Evolutionary conservation across 1,140 invertebrate species (phyloP).

Genomic region (Chironomus tepperi): DNA sequence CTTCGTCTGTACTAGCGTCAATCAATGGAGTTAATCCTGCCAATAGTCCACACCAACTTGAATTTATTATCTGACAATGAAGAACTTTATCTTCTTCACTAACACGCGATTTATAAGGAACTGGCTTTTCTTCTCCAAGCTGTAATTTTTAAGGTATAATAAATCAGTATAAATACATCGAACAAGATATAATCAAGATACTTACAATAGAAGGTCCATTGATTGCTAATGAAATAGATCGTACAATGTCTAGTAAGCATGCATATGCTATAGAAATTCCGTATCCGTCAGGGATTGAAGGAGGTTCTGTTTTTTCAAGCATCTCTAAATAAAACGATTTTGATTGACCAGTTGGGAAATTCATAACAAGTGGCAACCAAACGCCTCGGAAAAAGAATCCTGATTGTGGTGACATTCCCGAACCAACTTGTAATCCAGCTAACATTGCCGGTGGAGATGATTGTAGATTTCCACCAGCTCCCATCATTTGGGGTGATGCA

Average conservation of each 20-base stretch:
- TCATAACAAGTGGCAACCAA: constrained; percentile 79
- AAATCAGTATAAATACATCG: too few species aligned
- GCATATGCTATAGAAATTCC: constrained; percentile 90
- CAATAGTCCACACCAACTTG: constrained; percentile 89
- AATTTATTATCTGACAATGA: constrained; percentile 75
- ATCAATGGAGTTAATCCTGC: constrained; percentile 84
- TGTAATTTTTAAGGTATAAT: too few species aligned
- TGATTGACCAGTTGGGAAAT: constrained; percentile 72
- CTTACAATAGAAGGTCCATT: constrained; percentile 41
- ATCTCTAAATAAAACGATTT: constrained; percentile 87
- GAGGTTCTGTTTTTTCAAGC: constrained; percentile 91
- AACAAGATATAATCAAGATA: too few species aligned
- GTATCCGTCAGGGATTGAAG: constrained; percentile 86
- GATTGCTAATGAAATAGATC: constrained; percentile 63
- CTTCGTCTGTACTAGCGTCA: constrained; percentile 92
- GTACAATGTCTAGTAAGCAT: constrained; percentile 79
- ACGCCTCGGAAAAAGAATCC: constrained; percentile 89
- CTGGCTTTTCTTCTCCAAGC: constrained; percentile 35
- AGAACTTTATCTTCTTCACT: constrained; percentile 48
- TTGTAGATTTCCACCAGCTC: constrained; percentile 25
- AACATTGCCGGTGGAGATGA: constrained; percentile 43
- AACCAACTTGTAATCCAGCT: constrained; percentile 58
- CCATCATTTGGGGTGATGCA: constrained; percentile 45
- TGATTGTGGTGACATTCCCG: constrained; percentile 74
- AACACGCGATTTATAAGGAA: constrained; percentile 41